phyloP scores from a whole-genome alignment of 2,888 invertebrate species.

The Pollenia labialis region DNA sequence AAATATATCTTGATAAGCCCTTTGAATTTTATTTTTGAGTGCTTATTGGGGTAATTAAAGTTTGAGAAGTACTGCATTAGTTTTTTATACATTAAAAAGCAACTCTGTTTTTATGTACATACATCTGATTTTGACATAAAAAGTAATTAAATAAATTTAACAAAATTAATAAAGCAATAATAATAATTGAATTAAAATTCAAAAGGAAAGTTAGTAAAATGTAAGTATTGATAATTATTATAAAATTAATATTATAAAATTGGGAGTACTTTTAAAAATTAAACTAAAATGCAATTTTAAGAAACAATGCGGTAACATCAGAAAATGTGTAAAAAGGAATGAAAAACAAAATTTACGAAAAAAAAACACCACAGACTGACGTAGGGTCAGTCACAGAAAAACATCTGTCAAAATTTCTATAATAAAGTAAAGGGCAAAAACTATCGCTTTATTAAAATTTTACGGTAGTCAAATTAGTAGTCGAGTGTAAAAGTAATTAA shows the following conservation, averaged over 20 bases:
- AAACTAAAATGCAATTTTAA: background rate
- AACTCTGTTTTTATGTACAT: conserved; percentile 21
- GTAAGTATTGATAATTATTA: too few species aligned
- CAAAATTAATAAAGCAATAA: background rate
- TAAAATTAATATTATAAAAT: background rate
- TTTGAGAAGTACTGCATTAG: conserved; percentile 14
- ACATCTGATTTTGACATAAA: conserved; percentile 26
- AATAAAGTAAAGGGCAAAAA: conserved; percentile 39
- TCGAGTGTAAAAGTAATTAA: conserved; percentile 40
- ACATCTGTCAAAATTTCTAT: conserved; percentile 51
- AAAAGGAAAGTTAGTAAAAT: background rate
- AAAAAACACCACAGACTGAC: too few species aligned
- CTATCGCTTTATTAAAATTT: conserved; percentile 19
- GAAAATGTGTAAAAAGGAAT: conserved; percentile 33
- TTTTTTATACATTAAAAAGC: background rate
- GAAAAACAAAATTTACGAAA: conserved; percentile 22
- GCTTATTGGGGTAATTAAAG: too few species aligned
- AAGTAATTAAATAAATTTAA: background rate
- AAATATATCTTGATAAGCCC: too few species aligned
- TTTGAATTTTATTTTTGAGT: too few species aligned
- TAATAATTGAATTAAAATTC: conserved; percentile 2
- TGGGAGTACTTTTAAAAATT: background rate
- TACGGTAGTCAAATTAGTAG: conserved; percentile 38
- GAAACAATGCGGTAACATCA: conserved; percentile 30
- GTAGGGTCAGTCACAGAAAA: conserved; percentile 47